phyloP scores from a whole-genome alignment of 2,888 invertebrate genomes.

The Alitta virens region DNA sequence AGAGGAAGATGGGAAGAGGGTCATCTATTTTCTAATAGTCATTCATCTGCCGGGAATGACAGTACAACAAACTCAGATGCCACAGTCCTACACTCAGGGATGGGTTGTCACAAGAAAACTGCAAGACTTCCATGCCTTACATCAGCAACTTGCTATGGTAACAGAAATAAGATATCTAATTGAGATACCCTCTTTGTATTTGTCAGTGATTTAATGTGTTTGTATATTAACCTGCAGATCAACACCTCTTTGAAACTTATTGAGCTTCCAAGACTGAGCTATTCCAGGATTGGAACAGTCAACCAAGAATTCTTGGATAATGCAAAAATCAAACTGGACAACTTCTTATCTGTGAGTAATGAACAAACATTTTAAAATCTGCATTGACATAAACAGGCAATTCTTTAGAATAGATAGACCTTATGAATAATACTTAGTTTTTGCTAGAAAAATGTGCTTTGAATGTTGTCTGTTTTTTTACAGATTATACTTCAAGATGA shows the following conservation, averaged over 20 bases:
- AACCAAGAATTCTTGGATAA: slow-evolving; percentile 79
- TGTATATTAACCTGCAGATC: slow-evolving; percentile 59
- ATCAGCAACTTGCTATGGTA: slow-evolving; percentile 69
- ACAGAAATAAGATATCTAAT: neutral
- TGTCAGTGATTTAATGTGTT: neutral
- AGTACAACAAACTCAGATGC: slow-evolving; percentile 18
- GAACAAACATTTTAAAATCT: too few species aligned
- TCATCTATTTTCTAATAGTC: slow-evolving; percentile 48
- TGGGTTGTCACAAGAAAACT: slow-evolving; percentile 59
- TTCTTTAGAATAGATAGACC: too few species aligned
- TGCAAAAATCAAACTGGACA: slow-evolving; percentile 79
- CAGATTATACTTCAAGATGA: slow-evolving; percentile 86
- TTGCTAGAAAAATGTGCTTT: too few species aligned
- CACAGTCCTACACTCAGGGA: slow-evolving; percentile 35
- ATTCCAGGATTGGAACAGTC: slow-evolving; percentile 75
- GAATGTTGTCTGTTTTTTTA: slow-evolving; percentile 37
- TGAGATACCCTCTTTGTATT: too few species aligned
- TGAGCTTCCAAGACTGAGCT: slow-evolving; percentile 76
- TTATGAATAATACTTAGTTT: too few species aligned
- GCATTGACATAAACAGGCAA: too few species aligned
- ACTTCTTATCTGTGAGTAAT: slow-evolving; percentile 76
- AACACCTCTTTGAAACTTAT: slow-evolving; percentile 77
- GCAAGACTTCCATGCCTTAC: slow-evolving; percentile 72
- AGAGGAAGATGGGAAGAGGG: slow-evolving; percentile 64
- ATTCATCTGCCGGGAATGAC: slow-evolving; percentile 44